Evolutionary conservation across 92 coral and sea anemone genomes (phyloP), one percentile per base, ranked within the genome.

Genomic region (Phenganax marumi): DNA sequence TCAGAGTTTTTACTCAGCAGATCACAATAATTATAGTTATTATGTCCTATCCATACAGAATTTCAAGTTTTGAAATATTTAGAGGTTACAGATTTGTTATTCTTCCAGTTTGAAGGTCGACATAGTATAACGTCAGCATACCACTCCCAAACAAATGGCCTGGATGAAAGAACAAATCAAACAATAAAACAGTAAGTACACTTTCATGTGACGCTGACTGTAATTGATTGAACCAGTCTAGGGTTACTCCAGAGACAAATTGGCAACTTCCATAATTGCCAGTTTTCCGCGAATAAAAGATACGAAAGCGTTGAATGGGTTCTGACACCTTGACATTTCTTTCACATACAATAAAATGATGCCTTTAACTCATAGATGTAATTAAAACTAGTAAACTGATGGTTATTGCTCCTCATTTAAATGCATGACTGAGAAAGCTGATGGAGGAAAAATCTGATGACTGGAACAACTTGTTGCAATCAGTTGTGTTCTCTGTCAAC

Each of bases 131-230:
- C 88, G 16, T 81, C 92, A 6, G 85, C 95, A 0, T 86, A 91
- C 52, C 85, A 89, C 52, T 90, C 92, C 6, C 87, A 91, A 60
- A 86, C 94, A 25, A 91, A 88, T 81, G 91, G 91, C 7, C 80
- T 91, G 47, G 91, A 90, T 77, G 93, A 90, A 46, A 87, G 89
- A 75, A 77, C 86, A 18, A 90, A 87, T 76, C 93, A 88, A 61
- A 75, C 90, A 49, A 26, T 86, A 3, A 84, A 77, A 55, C 86
- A 70, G 91, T 88, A 69, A 84, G 78, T 0, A 10, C 14, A 24
- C 25, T 24, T 24, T 66, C 47, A 66, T 21, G 0, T 21, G 72
- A 43, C n/a, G 0, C 46, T 70, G 51, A 43, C 2, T 56, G 17
- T 14, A 14, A 56, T 14, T 7, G 22, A 21, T 21, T 56, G 1